These are phyloP conservation scores for Myotis myotis DNA, from an alignment of 2,797 vertebrate genomes.

Conservation along the genomic window DNA sequence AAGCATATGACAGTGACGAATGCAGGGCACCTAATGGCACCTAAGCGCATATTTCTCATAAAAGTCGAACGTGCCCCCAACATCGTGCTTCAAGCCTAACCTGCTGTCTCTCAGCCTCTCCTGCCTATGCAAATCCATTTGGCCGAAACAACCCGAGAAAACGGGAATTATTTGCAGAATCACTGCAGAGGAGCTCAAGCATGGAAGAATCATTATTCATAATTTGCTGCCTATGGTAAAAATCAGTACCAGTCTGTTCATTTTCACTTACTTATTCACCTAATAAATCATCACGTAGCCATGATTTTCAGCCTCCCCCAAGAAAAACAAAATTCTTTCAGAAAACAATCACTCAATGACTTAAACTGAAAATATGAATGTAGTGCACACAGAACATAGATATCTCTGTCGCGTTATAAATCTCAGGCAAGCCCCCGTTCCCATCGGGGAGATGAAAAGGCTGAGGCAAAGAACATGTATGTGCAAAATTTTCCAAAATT, in stretches of 20 bases:
- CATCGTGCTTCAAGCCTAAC: background rate
- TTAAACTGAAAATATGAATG: constrained; percentile 77
- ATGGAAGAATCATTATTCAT: constrained; percentile 80
- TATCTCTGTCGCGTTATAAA: constrained; percentile 62
- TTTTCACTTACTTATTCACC: constrained; percentile 79
- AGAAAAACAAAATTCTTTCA: constrained; percentile 75
- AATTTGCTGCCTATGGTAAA: constrained; percentile 80
- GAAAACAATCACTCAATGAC: constrained; percentile 77
- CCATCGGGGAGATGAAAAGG: background rate
- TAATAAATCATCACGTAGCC: constrained; percentile 79
- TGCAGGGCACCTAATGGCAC: background rate
- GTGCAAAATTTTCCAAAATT: constrained; percentile 32
- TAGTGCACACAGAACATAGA: constrained; percentile 53
- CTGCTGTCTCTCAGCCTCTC: constrained; percentile 36
- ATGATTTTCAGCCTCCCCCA: constrained; percentile 75
- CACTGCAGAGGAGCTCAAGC: constrained; percentile 70
- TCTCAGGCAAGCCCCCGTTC: background rate
- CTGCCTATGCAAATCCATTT: constrained; percentile 67
- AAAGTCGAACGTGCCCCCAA: background rate
- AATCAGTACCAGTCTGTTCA: constrained; percentile 78
- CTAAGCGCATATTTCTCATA: background rate
- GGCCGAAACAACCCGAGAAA: constrained; percentile 67
- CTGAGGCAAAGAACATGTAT: constrained; percentile 32
- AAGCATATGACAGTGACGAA: background rate
- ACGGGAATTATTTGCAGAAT: constrained; percentile 72